A percentile compares a stretch with the other conserved stretches of the same genome.
These are phyloP conservation scores for Campylomormyrus tamandua DNA, from an alignment of 2,113 vertebrate genomes.

Conservation along the genomic window DNA sequence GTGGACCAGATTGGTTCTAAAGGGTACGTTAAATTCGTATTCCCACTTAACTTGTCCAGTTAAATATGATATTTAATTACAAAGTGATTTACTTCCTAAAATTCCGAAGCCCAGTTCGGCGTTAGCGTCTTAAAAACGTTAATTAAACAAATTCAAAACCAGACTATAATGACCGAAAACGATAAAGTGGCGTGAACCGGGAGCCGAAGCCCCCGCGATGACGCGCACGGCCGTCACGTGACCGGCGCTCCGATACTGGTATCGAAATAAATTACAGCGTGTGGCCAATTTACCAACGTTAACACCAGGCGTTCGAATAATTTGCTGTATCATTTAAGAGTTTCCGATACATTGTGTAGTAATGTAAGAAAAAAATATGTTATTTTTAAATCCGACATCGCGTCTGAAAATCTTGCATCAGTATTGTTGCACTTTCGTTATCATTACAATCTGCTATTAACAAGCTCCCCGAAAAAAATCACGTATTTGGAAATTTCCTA, in stretches of 20 bases:
- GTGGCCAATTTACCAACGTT: background rate
- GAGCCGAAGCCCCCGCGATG: background rate
- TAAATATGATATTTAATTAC: background rate
- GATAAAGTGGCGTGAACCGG: background rate
- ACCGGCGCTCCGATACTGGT: constrained; percentile 33
- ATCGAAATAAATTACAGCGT: background rate
- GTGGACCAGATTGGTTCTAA: background rate
- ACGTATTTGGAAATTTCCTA: background rate
- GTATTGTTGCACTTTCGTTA: background rate
- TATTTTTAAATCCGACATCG: background rate
- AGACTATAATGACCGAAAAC: background rate
- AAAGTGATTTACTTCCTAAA: background rate
- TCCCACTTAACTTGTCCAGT: background rate
- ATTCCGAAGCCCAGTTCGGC: background rate
- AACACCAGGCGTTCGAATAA: background rate
- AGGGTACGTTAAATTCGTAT: background rate
- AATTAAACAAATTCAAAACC: background rate
- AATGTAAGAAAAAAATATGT: background rate
- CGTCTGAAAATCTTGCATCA: background rate
- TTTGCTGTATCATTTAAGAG: background rate
- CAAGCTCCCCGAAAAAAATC: background rate
- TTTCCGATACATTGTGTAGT: background rate
- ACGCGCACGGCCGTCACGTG: constrained; percentile 1
- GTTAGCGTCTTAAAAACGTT: background rate
- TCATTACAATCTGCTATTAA: background rate